Percentiles rank a stretch among this genome's conserved stretches.
phyloP scores from a whole-genome alignment of 2,113 vertebrate species.

The Zosterops pallidus region DNA sequence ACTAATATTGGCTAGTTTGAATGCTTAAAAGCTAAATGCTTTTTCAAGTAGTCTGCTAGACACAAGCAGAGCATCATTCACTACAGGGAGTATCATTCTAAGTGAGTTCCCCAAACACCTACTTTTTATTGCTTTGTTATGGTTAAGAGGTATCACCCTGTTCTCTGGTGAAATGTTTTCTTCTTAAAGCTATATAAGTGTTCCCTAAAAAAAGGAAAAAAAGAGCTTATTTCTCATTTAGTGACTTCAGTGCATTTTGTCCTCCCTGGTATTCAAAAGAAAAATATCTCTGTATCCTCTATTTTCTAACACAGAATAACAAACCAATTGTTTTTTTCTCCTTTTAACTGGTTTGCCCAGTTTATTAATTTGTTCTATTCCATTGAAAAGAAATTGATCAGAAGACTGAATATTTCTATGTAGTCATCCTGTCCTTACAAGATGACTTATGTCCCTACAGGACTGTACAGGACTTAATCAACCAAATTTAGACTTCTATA shows the following conservation, averaged over 20 bases:
- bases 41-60: neutral
- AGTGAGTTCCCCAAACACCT: neutral
- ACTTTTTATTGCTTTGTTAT: neutral
- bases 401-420: neutral
- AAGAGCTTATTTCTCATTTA: neutral
- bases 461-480: neutral
- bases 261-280: neutral
- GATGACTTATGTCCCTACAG: neutral
- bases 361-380: neutral
- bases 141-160: neutral
- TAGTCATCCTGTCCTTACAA: neutral
- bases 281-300: neutral
- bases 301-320: neutral
- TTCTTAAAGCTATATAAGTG: neutral
- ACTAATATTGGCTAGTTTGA: neutral
- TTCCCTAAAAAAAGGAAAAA: fast-evolving
- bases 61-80: neutral
- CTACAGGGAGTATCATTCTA: neutral
- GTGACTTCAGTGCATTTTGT: neutral
- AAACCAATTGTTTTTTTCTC: neutral
- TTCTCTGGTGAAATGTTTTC: neutral
- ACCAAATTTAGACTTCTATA: slow-evolving; percentile 16
- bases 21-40: neutral
- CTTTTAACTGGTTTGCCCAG: neutral
- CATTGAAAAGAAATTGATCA: neutral